Conservation (phyloP, 2,113 vertebrate species). For the Pristiophorus japonicus region DNA sequence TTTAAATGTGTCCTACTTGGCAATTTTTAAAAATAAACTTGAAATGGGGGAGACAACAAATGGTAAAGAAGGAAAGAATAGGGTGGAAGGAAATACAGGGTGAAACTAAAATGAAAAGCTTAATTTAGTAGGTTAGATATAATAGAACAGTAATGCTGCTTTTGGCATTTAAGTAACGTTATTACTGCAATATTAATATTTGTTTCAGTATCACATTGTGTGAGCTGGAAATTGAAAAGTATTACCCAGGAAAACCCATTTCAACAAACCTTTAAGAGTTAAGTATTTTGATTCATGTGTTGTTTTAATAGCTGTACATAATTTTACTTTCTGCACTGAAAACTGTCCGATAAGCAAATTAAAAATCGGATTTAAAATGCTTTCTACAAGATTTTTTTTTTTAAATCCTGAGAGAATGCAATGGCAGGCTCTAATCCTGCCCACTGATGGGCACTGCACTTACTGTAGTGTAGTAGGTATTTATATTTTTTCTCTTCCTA, state of each 20-base stretch:
- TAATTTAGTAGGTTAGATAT: background rate
- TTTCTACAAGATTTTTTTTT: background rate
- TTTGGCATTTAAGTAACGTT: background rate
- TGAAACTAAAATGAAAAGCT: background rate
- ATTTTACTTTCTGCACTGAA: background rate
- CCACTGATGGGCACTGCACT: background rate
- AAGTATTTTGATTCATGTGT: background rate
- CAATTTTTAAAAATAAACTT: background rate
- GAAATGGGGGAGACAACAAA: background rate
- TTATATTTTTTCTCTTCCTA: background rate
- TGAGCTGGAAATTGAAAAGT: background rate
- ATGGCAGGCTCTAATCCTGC: background rate
- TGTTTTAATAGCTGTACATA: background rate
- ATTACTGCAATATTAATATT: background rate
- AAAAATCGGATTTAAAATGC: background rate
- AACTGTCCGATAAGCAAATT: background rate
- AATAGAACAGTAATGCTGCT: background rate
- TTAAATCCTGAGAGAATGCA: background rate
- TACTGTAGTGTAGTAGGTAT: background rate
- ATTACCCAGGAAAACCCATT: background rate
- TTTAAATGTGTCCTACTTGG: background rate
- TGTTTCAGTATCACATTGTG: background rate
- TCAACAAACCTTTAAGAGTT: background rate
- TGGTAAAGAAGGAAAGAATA: background rate
- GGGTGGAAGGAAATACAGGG: background rate